Percentiles rank a stretch among this genome's conserved stretches.
Conservation (phyloP, 2,113 vertebrate genomes). For the Falcunculus frontatus region DNA sequence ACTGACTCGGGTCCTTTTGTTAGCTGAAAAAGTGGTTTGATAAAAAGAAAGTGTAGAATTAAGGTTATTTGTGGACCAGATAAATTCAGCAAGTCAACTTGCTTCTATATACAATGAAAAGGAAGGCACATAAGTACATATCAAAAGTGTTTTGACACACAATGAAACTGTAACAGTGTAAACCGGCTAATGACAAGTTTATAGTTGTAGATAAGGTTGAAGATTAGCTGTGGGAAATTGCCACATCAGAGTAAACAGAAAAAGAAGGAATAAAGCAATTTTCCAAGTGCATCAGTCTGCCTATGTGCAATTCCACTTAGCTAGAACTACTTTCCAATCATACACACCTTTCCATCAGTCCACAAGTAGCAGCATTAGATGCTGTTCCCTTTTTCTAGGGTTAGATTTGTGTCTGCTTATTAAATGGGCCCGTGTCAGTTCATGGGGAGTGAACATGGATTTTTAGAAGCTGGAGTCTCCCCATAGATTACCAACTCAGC, state of each 20-base stretch:
- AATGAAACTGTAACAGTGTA: background rate
- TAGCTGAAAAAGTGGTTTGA: background rate
- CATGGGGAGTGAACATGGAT: background rate
- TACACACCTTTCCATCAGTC: background rate
- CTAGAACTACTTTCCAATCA: background rate
- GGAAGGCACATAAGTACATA: background rate
- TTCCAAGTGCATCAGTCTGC: background rate
- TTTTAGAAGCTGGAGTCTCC: background rate
- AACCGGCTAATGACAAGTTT: constrained; percentile 8
- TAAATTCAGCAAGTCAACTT: background rate
- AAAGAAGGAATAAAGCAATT: background rate
- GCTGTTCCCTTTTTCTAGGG: background rate
- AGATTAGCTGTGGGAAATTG: background rate
- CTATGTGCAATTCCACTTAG: background rate
- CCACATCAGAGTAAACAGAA: background rate
- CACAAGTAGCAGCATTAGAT: background rate
- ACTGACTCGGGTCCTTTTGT: background rate
- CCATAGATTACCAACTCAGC: background rate
- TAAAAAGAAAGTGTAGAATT: background rate
- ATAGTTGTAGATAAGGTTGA: background rate
- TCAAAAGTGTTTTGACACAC: background rate
- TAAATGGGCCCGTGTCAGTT: background rate
- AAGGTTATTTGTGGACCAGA: background rate
- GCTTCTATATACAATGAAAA: background rate
- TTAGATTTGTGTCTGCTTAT: background rate